Conservation (phyloP, 2,888 invertebrate genomes). For the Anthrax anthrax region DNA sequence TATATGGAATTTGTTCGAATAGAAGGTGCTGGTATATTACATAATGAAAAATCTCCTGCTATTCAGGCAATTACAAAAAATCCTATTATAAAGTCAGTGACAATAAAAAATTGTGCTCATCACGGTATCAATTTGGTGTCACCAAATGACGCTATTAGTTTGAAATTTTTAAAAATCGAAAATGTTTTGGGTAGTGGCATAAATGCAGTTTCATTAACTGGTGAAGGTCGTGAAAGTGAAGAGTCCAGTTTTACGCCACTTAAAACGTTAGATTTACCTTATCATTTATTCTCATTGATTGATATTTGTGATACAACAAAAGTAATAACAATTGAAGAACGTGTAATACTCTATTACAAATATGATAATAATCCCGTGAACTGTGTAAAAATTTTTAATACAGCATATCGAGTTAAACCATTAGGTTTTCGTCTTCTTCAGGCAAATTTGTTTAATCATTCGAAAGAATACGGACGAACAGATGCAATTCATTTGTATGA, state of each 20-base stretch:
- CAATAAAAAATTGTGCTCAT: conserved; percentile 69
- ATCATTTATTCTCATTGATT: conserved; percentile 82
- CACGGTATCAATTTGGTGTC: conserved; percentile 88
- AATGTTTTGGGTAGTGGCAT: conserved; percentile 82
- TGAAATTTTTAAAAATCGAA: conserved; percentile 58
- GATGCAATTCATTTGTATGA: conserved; percentile 81
- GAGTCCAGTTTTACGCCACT: conserved; percentile 81
- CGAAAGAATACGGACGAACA: conserved; percentile 61
- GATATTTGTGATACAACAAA: conserved; percentile 95
- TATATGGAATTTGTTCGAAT: conserved; percentile 65
- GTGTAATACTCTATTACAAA: conserved; percentile 87
- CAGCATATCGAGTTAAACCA: conserved; percentile 69
- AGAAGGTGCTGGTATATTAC: conserved; percentile 85
- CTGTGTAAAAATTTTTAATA: conserved; percentile 92
- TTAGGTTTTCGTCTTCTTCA: conserved; percentile 82
- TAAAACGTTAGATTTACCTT: conserved; percentile 67
- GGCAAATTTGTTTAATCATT: conserved; percentile 82
- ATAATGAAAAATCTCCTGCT: conserved; percentile 88
- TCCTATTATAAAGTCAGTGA: conserved; percentile 66
- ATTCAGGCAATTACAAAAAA: conserved; percentile 80
- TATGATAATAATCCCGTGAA: conserved; percentile 93
- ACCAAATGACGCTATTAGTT: conserved; percentile 65
- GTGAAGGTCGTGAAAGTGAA: conserved; percentile 77
- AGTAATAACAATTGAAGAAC: conserved; percentile 75
- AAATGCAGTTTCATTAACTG: conserved; percentile 78